Percentiles rank a stretch among this genome's conserved stretches.
Evolutionary conservation across 2,113 vertebrate species (phyloP).

Genomic region (Turnix velox): DNA sequence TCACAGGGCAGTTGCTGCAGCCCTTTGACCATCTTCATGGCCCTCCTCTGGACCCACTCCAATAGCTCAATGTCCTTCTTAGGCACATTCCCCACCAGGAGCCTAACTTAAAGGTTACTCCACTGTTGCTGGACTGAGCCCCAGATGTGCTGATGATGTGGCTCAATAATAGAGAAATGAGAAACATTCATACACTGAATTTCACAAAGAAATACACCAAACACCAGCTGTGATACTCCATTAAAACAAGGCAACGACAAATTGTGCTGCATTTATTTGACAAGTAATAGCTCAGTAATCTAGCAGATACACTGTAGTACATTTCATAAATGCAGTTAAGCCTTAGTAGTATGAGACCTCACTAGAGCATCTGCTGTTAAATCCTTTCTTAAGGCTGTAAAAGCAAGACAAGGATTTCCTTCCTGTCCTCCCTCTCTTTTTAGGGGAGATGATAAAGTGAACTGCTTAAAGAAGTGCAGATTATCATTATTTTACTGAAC

Average conservation of each 20-base stretch:
- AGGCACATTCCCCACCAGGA: not conserved
- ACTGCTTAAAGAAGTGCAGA: not conserved
- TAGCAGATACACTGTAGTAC: not conserved
- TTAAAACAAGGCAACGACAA: not conserved
- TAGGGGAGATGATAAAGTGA: not conserved
- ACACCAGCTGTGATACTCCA: not conserved
- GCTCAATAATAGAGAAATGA: not conserved
- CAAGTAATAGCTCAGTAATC: not conserved
- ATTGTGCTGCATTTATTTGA: not conserved
- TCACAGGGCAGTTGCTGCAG: too few species aligned
- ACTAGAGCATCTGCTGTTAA: not conserved
- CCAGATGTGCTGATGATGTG: not conserved
- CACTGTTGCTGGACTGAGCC: accelerated
- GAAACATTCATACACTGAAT: not conserved
- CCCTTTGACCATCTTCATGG: too few species aligned
- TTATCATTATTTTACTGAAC: not conserved
- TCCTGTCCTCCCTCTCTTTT: not conserved
- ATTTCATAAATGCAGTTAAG: not conserved
- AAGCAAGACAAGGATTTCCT: not conserved
- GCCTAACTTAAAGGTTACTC: not conserved
- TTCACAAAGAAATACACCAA: not conserved
- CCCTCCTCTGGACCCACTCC: not conserved
- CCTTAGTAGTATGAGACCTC: not conserved
- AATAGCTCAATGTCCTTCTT: too few species aligned
- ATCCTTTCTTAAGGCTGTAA: not conserved